Conservation (phyloP, 2,888 invertebrate genomes). For the Caradrina kadenii region DNA sequence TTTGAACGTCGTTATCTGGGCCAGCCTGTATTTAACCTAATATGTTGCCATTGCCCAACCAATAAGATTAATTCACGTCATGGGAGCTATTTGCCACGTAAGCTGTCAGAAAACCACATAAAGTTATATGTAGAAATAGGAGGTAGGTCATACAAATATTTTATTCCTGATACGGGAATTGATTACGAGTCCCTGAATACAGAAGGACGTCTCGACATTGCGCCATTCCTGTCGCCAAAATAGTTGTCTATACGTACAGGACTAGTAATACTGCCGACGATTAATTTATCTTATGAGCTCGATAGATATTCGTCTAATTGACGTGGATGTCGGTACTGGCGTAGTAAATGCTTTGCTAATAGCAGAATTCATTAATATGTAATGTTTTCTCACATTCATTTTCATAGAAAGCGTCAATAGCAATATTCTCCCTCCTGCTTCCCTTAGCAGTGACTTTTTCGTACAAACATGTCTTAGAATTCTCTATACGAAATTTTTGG, state of each 20-base stretch:
- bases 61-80: background rate
- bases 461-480: background rate
- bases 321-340: constrained; percentile 11
- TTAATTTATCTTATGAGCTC: constrained; percentile 32
- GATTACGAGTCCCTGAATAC: constrained; percentile 40
- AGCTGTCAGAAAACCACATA: constrained; percentile 12
- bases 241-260: background rate
- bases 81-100: constrained; percentile 8
- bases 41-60: background rate
- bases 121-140: constrained; percentile 2
- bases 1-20: too few relatives aligned
- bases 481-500: too few relatives aligned
- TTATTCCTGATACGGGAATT: constrained; percentile 29
- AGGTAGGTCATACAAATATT: constrained; percentile 27
- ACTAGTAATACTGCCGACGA: constrained; percentile 5
- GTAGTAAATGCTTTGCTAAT: constrained; percentile 26
- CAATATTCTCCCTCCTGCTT: background rate
- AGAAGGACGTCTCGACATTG: constrained; percentile 35
- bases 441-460: background rate
- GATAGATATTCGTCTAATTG: constrained; percentile 29
- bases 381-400: background rate
- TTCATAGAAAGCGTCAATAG: constrained; percentile 4
- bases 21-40: too few relatives aligned
- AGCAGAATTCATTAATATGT: constrained; percentile 24
- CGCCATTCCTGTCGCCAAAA: constrained; percentile 41